A percentile compares a stretch with the other conserved stretches of the same genome.
These are phyloP conservation scores for Endomychus coccineus DNA, from an alignment of 2,888 invertebrate species.

Conservation along the genomic window DNA sequence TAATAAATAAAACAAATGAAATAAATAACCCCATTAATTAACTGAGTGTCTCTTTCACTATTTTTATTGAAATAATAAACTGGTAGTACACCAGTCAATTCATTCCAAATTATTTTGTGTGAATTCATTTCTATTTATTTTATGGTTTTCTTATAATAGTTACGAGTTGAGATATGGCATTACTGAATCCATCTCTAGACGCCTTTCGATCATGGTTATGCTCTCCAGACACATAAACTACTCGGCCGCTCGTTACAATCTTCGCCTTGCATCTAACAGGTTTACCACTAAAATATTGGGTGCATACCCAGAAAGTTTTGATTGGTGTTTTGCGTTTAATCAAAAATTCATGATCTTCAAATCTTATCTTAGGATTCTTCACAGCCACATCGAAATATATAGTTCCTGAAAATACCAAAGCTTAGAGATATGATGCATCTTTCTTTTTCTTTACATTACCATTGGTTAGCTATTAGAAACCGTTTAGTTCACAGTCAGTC, in stretches of 20 bases:
- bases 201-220: conserved; percentile 29
- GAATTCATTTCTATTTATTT: too few species aligned
- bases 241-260: conserved; percentile 26
- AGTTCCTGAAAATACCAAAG: conserved; percentile 1
- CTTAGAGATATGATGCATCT: too few species aligned
- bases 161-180: conserved; percentile 27
- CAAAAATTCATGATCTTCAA: conserved; percentile 1
- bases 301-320: conserved; percentile 17
- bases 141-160: conserved; percentile 21
- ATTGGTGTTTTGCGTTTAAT: not conserved
- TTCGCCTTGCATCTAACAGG: conserved; percentile 23
- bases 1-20: too few species aligned
- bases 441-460: too few species aligned
- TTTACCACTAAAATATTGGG: conserved; percentile 21
- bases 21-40: too few species aligned
- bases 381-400: conserved; percentile 1
- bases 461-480: too few species aligned
- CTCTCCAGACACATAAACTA: conserved; percentile 23
- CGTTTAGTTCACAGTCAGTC: too few species aligned
- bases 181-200: too few species aligned
- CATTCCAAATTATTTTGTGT: too few species aligned
- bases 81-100: too few species aligned
- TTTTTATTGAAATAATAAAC: too few species aligned
- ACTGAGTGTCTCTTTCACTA: too few species aligned
- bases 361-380: conserved; percentile 6